These are phyloP conservation scores for Pocillopora verrucosa DNA, from an alignment of 64 coral and sea anemone species.

Conservation along the genomic window DNA sequence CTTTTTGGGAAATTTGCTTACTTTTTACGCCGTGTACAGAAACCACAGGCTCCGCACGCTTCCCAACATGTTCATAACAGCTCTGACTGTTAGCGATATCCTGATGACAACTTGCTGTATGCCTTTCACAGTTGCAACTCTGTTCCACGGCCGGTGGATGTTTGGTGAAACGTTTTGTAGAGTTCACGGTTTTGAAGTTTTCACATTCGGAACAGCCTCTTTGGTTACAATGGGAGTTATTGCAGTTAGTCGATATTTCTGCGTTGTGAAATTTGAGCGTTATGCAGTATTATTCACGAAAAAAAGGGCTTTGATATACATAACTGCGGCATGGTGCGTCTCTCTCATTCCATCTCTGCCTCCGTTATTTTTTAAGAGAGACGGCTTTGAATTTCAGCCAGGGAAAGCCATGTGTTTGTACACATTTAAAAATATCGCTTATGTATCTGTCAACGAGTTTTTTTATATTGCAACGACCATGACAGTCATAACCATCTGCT, in stretches of 20 bases:
- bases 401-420: constrained; percentile 74
- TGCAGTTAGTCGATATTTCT: constrained; percentile 67
- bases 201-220: constrained; percentile 28
- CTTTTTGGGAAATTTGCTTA: constrained; percentile 20
- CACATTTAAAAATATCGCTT: constrained; percentile 53
- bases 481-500: constrained; percentile 39
- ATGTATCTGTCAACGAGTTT: constrained; percentile 39
- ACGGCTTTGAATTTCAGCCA: constrained; percentile 58
- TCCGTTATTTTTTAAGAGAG: constrained; percentile 28
- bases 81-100: constrained; percentile 43
- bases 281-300: constrained; percentile 34
- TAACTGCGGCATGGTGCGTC: constrained; percentile 32
- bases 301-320: constrained; percentile 29
- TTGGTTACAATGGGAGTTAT: constrained; percentile 53
- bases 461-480: constrained; percentile 32
- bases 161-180: constrained; percentile 47
- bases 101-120: constrained; percentile 42
- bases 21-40: constrained; percentile 29
- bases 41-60: constrained; percentile 29
- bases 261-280: constrained; percentile 38
- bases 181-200: constrained; percentile 48
- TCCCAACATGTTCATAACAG: constrained; percentile 42
- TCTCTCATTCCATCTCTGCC: constrained; percentile 49
- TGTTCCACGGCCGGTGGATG: constrained; percentile 48
- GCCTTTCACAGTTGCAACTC: constrained; percentile 52